Percentiles rank a stretch among this genome's conserved stretches.
Conservation (phyloP, 2,113 vertebrate species). For the Petaurus breviceps region DNA sequence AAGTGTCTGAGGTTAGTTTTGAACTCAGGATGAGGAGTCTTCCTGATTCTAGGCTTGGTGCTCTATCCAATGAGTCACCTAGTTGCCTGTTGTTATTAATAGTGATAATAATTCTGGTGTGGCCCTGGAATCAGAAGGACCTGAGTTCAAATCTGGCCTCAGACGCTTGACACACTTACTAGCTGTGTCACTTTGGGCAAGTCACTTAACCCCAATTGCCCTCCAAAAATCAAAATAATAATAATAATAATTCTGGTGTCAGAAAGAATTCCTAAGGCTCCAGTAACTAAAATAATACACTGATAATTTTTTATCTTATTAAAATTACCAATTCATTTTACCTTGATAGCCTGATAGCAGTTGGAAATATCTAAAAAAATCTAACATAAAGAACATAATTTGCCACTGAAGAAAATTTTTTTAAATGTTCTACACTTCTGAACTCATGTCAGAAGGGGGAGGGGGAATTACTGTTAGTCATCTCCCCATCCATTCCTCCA, state of each 20-base stretch:
- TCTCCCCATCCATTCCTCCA: neutral
- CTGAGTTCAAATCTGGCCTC: too few relatives aligned
- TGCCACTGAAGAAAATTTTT: conserved; percentile 32
- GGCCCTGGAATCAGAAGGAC: too few relatives aligned
- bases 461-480: neutral
- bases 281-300: neutral
- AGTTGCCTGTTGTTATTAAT: neutral
- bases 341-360: neutral
- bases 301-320: neutral
- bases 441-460: conserved; percentile 49
- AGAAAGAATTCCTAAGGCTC: neutral
- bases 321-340: neutral
- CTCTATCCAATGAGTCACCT: neutral
- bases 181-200: too few relatives aligned
- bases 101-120: too few relatives aligned
- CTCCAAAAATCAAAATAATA: too few relatives aligned
- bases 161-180: too few relatives aligned
- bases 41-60: neutral
- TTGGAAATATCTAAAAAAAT: neutral
- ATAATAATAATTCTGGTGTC: neutral
- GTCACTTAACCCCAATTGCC: too few relatives aligned
- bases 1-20: neutral
- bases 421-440: conserved; percentile 37
- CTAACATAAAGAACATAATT: conserved; percentile 22
- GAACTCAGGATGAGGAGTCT: neutral